A percentile compares a stretch with the other conserved stretches of the same genome.
These are phyloP conservation scores for Bettongia penicillata DNA, from an alignment of 2,113 vertebrate species.

Conservation along the genomic window DNA sequence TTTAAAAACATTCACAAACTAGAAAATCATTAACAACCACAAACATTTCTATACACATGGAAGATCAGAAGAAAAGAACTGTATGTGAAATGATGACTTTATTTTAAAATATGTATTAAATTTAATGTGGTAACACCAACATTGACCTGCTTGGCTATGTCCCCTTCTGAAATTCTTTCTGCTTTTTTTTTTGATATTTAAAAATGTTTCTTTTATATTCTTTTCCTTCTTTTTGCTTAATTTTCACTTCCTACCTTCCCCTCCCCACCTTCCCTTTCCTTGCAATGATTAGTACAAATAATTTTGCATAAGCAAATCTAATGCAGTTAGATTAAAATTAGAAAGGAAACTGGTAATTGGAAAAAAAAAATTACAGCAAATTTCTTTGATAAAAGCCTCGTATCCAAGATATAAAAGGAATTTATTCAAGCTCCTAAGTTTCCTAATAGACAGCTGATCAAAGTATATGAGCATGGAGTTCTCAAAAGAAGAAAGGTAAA, in stretches of 20 bases:
- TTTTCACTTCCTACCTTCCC: not conserved
- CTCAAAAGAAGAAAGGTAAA: not conserved
- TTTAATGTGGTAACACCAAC: not conserved
- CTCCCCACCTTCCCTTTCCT: not conserved
- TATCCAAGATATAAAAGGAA: not conserved
- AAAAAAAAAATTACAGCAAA: not conserved
- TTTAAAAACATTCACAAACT: not conserved
- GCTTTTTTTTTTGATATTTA: not conserved
- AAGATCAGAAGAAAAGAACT: not conserved
- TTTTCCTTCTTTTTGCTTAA: not conserved
- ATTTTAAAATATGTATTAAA: not conserved
- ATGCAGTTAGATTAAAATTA: not conserved
- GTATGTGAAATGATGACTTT: not conserved
- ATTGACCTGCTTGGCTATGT: not conserved
- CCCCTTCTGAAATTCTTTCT: not conserved
- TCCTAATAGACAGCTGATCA: not conserved
- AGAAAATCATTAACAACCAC: not conserved
- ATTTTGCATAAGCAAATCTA: not conserved
- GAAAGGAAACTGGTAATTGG: not conserved
- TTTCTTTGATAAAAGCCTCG: not conserved
- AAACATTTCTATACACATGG: not conserved
- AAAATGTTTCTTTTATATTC: not conserved
- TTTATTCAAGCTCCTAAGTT: not conserved
- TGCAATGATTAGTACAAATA: not conserved
- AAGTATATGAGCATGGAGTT: not conserved